Percentiles rank a stretch among this genome's conserved stretches.
Evolutionary conservation across 2,888 invertebrate genomes (phyloP).

Genomic region (Macrophya alboannulata): DNA sequence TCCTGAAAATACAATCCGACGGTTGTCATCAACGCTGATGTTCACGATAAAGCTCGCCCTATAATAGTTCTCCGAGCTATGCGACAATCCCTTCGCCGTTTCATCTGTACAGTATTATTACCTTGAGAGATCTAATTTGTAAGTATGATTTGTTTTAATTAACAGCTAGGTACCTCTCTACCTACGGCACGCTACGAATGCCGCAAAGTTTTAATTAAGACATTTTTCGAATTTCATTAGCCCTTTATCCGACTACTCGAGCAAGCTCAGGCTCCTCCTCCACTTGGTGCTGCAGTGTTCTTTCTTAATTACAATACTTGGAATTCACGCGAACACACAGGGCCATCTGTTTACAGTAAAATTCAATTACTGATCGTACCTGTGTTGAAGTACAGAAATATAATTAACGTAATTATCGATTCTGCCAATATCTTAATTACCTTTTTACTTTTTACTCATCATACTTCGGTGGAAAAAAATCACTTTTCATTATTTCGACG

Average conservation of each 20-base stretch:
- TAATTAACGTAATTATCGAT: not conserved
- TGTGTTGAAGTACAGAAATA: not conserved
- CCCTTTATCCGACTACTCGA: slow-evolving; percentile 39
- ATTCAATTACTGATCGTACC: slow-evolving; percentile 19
- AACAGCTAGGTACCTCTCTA: not conserved
- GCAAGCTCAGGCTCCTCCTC: not conserved
- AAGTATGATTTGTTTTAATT: slow-evolving; percentile 34
- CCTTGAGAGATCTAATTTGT: slow-evolving; percentile 25
- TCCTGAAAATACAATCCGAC: not conserved
- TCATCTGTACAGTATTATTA: not conserved
- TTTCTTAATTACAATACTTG: slow-evolving; percentile 26
- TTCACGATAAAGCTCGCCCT: not conserved
- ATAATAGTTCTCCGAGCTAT: not conserved
- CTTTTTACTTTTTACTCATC: no score
- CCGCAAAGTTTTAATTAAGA: slow-evolving; percentile 45
- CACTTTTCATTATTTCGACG: no score
- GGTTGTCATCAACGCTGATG: not conserved
- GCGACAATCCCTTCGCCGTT: not conserved
- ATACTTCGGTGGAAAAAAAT: no score
- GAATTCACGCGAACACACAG: not conserved
- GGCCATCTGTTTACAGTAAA: slow-evolving; percentile 16
- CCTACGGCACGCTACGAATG: not conserved
- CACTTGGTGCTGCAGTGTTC: slow-evolving; percentile 1
- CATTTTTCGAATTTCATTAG: slow-evolving; percentile 41
- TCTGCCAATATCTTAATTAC: not conserved